Conservation (phyloP, 2,888 invertebrate species). For the Selenia dentaria region DNA sequence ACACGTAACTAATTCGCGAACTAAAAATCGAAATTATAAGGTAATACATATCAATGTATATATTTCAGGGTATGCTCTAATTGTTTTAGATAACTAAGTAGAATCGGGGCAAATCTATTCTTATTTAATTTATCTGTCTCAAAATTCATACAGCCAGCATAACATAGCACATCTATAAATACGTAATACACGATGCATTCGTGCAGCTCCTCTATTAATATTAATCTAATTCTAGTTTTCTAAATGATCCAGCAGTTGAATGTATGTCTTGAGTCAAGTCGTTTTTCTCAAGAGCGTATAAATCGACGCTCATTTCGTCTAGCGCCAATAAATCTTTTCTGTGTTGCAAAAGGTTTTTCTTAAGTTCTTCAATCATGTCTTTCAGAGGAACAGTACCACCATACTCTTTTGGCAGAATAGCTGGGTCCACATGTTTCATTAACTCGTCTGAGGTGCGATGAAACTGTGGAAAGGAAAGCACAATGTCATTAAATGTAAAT, state of each 20-base stretch:
- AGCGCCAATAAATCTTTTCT: slow-evolving; percentile 88
- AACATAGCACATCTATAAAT: no score
- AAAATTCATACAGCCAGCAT: no score
- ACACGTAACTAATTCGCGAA: no score
- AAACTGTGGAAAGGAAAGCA: slow-evolving; percentile 77
- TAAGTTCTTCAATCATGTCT: slow-evolving; percentile 92
- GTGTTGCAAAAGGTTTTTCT: slow-evolving; percentile 85
- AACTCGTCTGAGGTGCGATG: slow-evolving; percentile 91
- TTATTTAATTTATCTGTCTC: no score
- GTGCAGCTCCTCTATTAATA: background rate
- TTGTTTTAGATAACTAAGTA: no score
- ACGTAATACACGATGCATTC: no score
- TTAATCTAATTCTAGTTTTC: slow-evolving; percentile 93
- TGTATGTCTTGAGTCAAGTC: slow-evolving; percentile 88
- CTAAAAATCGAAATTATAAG: no score
- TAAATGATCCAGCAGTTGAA: slow-evolving; percentile 92
- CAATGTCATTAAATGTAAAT: no score
- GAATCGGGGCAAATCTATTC: no score
- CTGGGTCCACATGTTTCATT: slow-evolving; percentile 87
- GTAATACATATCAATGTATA: no score
- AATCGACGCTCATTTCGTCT: slow-evolving; percentile 90
- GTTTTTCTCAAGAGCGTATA: slow-evolving; percentile 84
- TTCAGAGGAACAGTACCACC: slow-evolving; percentile 92
- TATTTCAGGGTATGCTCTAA: no score
- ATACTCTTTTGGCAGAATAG: slow-evolving; percentile 93